Base-by-base conservation (phyloP, 2,888 invertebrate species). In the Biston stratarius region DNA sequence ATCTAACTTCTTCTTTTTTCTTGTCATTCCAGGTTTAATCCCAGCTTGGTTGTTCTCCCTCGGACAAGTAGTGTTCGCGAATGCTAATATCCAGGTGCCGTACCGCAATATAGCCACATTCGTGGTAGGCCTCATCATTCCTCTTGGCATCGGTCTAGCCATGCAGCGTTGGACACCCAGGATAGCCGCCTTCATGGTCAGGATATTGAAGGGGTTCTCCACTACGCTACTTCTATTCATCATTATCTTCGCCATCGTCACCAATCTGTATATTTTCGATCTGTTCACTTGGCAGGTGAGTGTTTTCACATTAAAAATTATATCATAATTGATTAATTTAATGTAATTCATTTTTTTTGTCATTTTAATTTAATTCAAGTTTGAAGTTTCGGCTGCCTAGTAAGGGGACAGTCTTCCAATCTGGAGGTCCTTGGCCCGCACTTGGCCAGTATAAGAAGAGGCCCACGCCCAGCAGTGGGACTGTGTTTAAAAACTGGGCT, bases 11-110 rank as follows among this genome's bases (percentile, higher is more conserved):
- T 12, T 12, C 6, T 12, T n/a, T 3, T 33, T 11, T n/a, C 11
- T 61, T 67, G 71, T 63, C 6, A 70, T 89, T 91, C 2, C 91
- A 97, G 97, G 91, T 49, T 96, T 98, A 93, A 98, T 99, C 95
- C 99, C 99, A 0, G 83, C 97, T 1, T 99, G 99, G 99, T 92
- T 98, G 7, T 97, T 98, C 84, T 97, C 98, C 0, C 94, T 99
- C 51, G 99, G 99, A 0, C 95, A 95, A 77, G 85, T 94, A 49
- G 97, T 98, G 65, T 97, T 98, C 87, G 90, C 95, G 5, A 94
- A 96, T 58, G 97, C 96, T 0, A 92, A 96, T 59, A 94, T 98
- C 48, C 91, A 89, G 59, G 96, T 98, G 7, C 99, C 99, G 0
- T 98, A 98, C 84, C 72, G 81, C 0, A 96, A 96, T 62, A 97